Evolutionary conservation across 2,797 vertebrate species (phyloP), one percentile per base, ranked within the genome.

Genomic region (Lateolabrax maculatus): DNA sequence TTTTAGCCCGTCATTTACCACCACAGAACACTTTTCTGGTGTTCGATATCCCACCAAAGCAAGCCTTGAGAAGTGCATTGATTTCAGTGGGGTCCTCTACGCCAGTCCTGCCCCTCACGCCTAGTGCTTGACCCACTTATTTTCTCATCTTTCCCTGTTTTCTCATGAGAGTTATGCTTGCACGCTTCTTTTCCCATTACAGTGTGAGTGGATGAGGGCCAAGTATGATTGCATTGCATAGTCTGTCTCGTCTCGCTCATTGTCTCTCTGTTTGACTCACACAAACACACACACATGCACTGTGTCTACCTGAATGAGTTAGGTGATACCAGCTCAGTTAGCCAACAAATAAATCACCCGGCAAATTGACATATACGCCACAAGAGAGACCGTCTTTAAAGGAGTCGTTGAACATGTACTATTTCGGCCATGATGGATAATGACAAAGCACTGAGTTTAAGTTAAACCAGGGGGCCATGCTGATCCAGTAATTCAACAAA

Each of bases 41-140:
- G 94, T 94, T 95, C 91, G 79, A 93, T 95, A 94, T 95, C 91
- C 87, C 85, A 90, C 93, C 92, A 93, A 95, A 91, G 87, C 88
- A 77, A 83, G 75, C 76, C 49, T 79, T 44, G 88, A 92, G 91
- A 90, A 87, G 84, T 73, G 90, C 94, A 96, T 95, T 93, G 95
- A 96, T 96, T 95, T 94, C 90, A 88, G 87, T 71, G 79, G 88
- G 90, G 92, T 94, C 89, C 86, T 94, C 92, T 93, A 90, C 51
- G 66, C 81, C 88, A 84, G 86, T 78, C 75, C 85, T 93, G 84
- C 90, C 93, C 94, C 94, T 95, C 90, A 92, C 63, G 87, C 92
- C 91, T 92, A 49, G 85, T 84, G 90, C 94, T 94, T 95, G 95
- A 95, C 95, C 95, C 95, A 96, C 95, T 96, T 96, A 96, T 96